These are phyloP conservation scores for Pongo abelii DNA, from an alignment of 2,113 vertebrate species.

Conservation along the genomic window DNA sequence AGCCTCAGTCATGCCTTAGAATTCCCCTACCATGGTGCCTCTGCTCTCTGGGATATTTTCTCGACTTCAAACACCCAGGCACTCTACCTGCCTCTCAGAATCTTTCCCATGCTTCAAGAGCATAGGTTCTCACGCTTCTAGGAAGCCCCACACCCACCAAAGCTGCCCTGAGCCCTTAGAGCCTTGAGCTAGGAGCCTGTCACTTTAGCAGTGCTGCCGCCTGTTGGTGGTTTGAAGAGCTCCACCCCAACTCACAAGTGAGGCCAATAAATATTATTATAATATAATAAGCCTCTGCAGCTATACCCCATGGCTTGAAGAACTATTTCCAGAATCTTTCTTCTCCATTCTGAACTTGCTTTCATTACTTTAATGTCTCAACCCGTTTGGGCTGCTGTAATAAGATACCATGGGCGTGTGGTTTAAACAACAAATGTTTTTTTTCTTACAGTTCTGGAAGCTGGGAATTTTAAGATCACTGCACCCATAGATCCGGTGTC, in stretches of 20 bases:
- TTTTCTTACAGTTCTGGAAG: not conserved
- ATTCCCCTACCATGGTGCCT: not conserved
- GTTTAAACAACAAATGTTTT: not conserved
- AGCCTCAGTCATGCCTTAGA: not conserved
- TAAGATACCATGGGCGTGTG: not conserved
- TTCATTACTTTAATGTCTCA: not conserved
- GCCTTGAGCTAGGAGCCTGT: not conserved
- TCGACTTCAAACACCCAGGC: not conserved
- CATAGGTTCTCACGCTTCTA: not conserved
- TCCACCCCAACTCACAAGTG: not conserved
- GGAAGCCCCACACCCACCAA: not conserved
- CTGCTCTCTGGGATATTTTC: not conserved
- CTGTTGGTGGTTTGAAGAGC: not conserved
- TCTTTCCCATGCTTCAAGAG: not conserved
- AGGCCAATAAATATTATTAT: not conserved
- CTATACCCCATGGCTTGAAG: not conserved
- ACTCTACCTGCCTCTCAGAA: not conserved
- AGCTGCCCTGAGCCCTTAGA: not conserved
- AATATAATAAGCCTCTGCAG: not conserved
- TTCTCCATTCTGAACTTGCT: conserved; percentile 8
- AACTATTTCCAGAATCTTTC: conserved; percentile 16
- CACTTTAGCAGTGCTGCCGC: not conserved
- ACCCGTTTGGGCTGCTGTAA: not conserved
- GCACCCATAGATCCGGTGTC: not conserved
- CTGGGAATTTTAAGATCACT: not conserved